A percentile compares a stretch with the other conserved stretches of the same genome.
Evolutionary conservation across 2,797 vertebrate genomes (phyloP).

Genomic region (Peromyscus nudipes): DNA sequence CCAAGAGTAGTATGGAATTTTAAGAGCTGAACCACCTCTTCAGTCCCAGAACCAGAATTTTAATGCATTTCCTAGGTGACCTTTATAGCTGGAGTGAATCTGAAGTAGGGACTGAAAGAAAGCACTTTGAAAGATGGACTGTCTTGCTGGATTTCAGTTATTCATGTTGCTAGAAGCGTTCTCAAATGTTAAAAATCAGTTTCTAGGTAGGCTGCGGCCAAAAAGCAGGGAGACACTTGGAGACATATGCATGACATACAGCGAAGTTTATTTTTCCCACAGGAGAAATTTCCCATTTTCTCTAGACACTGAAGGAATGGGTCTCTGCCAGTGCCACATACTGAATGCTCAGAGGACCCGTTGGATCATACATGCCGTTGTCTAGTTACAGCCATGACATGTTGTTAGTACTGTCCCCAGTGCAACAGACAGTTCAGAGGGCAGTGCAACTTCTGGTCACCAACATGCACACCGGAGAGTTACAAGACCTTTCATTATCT

Average conservation of each 20-base stretch:
- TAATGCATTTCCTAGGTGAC: not conserved
- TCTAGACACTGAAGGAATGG: not conserved
- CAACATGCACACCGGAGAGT: conserved; percentile 53
- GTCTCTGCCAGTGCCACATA: not conserved
- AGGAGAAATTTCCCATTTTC: conserved; percentile 51
- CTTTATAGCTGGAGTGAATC: not conserved
- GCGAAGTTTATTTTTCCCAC: not conserved
- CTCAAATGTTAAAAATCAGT: not conserved
- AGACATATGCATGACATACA: not conserved
- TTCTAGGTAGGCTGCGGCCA: not conserved
- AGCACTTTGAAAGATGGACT: not conserved
- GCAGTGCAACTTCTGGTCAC: conserved; percentile 58
- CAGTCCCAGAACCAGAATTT: not conserved
- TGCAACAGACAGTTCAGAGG: conserved; percentile 29
- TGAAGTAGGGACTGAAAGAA: conserved; percentile 31
- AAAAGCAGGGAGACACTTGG: not conserved
- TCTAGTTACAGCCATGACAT: not conserved
- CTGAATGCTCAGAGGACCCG: not conserved
- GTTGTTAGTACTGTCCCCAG: not conserved
- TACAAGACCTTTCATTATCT: conserved; percentile 70
- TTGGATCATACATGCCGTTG: not conserved
- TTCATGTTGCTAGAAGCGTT: not conserved
- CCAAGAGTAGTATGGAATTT: not conserved
- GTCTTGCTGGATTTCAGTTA: conserved; percentile 2
- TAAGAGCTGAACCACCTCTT: not conserved